Conservation (phyloP, 92 coral and sea anemone genomes). For the Isaurus tuberculatus region DNA sequence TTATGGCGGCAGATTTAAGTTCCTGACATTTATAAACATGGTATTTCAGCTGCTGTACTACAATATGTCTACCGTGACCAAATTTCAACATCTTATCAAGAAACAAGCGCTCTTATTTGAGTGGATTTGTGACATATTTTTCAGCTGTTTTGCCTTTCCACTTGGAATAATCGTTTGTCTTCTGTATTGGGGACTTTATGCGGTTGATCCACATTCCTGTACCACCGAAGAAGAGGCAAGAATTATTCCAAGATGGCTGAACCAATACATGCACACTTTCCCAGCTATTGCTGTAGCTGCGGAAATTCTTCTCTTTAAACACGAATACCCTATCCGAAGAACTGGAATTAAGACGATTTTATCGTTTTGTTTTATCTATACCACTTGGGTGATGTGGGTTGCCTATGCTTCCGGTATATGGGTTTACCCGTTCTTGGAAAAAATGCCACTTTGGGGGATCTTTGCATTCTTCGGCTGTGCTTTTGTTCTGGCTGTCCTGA, state of each 20-base stretch:
- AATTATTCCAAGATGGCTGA: conserved; percentile 78
- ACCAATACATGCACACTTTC: conserved; percentile 90
- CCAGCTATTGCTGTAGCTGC: conserved; percentile 70
- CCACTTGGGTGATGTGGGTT: conserved; percentile 86
- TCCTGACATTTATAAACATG: conserved; percentile 89
- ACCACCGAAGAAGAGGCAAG: conserved; percentile 73
- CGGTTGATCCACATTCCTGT: conserved; percentile 78
- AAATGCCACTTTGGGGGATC: conserved; percentile 65
- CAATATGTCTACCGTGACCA: conserved; percentile 84
- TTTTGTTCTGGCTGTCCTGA: conserved; percentile 51
- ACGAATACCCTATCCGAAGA: conserved; percentile 75
- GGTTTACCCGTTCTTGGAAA: conserved; percentile 94
- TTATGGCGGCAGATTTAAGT: conserved; percentile 95
- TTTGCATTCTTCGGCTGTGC: conserved; percentile 68
- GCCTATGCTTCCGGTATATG: conserved; percentile 81
- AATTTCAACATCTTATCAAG: conserved; percentile 68
- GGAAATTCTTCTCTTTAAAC: conserved; percentile 75
- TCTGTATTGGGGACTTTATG: conserved; percentile 89
- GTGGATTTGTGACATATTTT: conserved; percentile 79
- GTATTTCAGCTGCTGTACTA: conserved; percentile 78
- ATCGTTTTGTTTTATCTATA: conserved; percentile 68
- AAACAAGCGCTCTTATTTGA: conserved; percentile 72
- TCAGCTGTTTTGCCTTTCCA: conserved; percentile 86
- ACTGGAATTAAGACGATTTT: conserved; percentile 70
- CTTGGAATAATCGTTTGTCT: conserved; percentile 76